Evolutionary conservation across 2,113 vertebrate genomes (phyloP).

Genomic region (Paramisgurnus dabryanus): DNA sequence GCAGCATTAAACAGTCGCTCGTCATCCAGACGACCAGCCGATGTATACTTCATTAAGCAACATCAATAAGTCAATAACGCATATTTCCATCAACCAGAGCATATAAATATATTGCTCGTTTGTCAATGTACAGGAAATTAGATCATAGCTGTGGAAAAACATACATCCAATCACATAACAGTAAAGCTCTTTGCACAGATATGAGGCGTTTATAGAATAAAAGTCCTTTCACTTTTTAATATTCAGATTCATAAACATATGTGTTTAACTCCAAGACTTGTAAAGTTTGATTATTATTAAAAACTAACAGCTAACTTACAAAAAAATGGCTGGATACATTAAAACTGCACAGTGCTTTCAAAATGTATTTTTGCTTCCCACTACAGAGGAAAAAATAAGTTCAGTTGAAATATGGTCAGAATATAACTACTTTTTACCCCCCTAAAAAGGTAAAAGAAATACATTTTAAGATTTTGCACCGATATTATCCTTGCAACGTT

Average conservation of each 20-base stretch:
- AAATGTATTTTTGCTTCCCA: neutral
- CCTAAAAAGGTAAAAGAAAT: too few species aligned
- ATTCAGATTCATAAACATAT: neutral
- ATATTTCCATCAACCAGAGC: neutral
- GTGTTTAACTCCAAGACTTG: too few species aligned
- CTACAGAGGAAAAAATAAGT: neutral
- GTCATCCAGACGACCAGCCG: neutral
- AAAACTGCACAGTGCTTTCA: too few species aligned
- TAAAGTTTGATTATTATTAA: too few species aligned
- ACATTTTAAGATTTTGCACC: too few species aligned
- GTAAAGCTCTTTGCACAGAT: neutral
- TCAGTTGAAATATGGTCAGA: too few species aligned
- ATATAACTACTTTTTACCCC: too few species aligned
- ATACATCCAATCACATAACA: constrained; percentile 35
- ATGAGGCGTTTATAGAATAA: neutral
- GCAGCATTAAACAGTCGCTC: neutral
- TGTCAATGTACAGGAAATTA: constrained; percentile 51
- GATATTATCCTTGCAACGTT: too few species aligned
- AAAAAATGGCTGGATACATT: too few species aligned
- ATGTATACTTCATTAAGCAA: neutral
- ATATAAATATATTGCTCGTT: neutral
- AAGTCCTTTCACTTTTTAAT: neutral
- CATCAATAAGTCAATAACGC: neutral
- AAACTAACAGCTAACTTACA: too few species aligned
- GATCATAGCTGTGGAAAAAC: constrained; percentile 27